Conservation (phyloP, 2,888 invertebrate species). For the Erebia epiphron region DNA sequence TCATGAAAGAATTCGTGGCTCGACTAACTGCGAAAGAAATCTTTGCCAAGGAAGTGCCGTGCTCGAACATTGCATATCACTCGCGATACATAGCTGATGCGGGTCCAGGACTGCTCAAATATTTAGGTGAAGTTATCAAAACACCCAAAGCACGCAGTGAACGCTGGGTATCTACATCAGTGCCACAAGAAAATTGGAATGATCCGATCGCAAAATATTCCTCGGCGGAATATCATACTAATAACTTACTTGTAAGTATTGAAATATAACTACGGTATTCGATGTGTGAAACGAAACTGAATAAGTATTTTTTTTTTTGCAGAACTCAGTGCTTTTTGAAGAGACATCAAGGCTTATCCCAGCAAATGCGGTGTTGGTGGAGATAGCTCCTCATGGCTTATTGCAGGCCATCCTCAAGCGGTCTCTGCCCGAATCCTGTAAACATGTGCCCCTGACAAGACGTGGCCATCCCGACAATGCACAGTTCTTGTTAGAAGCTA, state of each 20-base stretch:
- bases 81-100: constrained; percentile 88
- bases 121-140: constrained; percentile 82
- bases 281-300: background rate
- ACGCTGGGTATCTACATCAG: constrained; percentile 92
- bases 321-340: constrained; percentile 88
- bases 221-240: constrained; percentile 93
- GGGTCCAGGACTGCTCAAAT: constrained; percentile 80
- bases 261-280: background rate
- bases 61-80: constrained; percentile 94
- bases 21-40: constrained; percentile 61
- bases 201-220: constrained; percentile 71
- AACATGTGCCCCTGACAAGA: constrained; percentile 88
- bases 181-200: constrained; percentile 85
- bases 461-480: constrained; percentile 85
- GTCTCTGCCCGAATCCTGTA: constrained; percentile 84
- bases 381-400: constrained; percentile 95
- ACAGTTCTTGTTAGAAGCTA: constrained; percentile 79
- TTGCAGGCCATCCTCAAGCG: constrained; percentile 93
- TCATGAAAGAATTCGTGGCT: constrained; percentile 83
- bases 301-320: constrained; percentile 53
- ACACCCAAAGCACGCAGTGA: constrained; percentile 84
- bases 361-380: constrained; percentile 90
- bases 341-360: constrained; percentile 91
- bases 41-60: constrained; percentile 77
- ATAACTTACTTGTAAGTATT: constrained; percentile 86